Evolutionary conservation across 1,140 invertebrate genomes (phyloP), one percentile per base, ranked within the genome.

Genomic region (Neomicropteryx cornuta): DNA sequence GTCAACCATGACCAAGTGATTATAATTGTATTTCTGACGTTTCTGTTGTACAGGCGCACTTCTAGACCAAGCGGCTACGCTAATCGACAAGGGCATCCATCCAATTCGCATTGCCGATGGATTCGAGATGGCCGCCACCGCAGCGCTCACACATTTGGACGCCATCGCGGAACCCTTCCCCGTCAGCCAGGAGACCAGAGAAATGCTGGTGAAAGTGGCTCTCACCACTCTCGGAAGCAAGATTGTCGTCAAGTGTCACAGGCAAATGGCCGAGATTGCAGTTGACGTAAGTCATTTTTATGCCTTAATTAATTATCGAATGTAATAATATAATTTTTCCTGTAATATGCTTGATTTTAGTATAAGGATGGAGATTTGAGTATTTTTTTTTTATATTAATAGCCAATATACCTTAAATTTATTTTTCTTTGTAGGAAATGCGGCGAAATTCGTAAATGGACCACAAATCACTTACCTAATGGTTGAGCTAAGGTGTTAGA

Each of bases 201-300:
- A 98, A 53, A 86, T 89, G 19, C 71, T 99, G 0, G 82, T 98
- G 42, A 80, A 89, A 59, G 87, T 92, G 21, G 97, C 97, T 4
- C 97, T 95, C 88, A 99, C 97, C 0, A 96, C 95, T 1, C 73
- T 99, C 14, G 93, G 94, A 13, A 99, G 95, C n/a, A 99, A 99
- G 76, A 97, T 99, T 34, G 79, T 92, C 20, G 87, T 87, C 44
- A 88, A 88, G 59, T 87, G 83, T 57, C 91, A 97, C 54, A 71
- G 84, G 18, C 87, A 97, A 65, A 97, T 99, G 88, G 97, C 96
- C 13, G 87, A 97, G 68, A 99, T 99, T 59, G 96, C 97, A 45
- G 97, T 99, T 2, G 81, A 97, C 68, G 89, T 68, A 43, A 62
- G 60, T 61, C 23, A 8, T 27, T 13, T 27, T 27, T 13, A 8